Percentiles rank a stretch among this genome's conserved stretches.
phyloP scores from a whole-genome alignment of 2,888 invertebrate genomes.

The Callimorpha dominula region DNA sequence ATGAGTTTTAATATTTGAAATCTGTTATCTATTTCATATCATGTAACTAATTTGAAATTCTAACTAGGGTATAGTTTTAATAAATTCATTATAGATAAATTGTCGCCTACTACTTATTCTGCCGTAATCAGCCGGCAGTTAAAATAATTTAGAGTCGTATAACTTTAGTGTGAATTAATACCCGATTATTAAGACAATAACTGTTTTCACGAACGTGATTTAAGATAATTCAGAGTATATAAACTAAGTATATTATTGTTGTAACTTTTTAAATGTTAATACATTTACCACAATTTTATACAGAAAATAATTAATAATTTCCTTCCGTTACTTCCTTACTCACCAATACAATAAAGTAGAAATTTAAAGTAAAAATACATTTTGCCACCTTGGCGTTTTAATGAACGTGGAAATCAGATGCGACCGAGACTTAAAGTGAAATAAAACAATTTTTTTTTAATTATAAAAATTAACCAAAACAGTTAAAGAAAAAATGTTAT shows the following conservation, averaged over 20 bases:
- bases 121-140: background rate
- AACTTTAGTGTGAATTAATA: background rate
- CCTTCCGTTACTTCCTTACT: too few relatives aligned
- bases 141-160: background rate
- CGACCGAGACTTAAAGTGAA: background rate
- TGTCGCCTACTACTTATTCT: background rate
- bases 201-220: background rate
- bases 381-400: background rate
- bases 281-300: background rate
- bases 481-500: too few relatives aligned
- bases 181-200: background rate
- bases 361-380: too few relatives aligned
- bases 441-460: too few relatives aligned
- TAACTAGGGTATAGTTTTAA: background rate
- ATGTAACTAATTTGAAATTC: conserved; percentile 1
- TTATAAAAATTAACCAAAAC: too few relatives aligned
- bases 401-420: background rate
- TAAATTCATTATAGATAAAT: background rate
- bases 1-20: background rate
- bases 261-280: background rate
- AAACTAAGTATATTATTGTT: background rate
- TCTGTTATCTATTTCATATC: background rate
- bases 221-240: background rate
- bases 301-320: too few relatives aligned
- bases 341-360: too few relatives aligned